phyloP scores from a whole-genome alignment of 1,140 invertebrate genomes.

The Scaptomyza graminum region DNA sequence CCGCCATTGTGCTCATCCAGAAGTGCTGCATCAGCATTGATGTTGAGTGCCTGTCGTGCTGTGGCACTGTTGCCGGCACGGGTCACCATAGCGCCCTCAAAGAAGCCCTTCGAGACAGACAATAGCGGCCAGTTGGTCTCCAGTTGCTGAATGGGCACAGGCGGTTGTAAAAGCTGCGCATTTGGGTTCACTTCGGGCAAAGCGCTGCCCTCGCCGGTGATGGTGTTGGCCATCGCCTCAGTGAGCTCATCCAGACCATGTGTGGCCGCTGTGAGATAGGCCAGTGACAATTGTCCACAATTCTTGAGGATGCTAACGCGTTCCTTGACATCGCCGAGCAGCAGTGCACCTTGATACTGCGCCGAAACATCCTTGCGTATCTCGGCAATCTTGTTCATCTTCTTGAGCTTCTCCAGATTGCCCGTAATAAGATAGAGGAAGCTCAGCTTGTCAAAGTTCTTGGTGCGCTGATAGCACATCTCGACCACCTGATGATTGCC shows the following conservation, averaged over 20 bases:
- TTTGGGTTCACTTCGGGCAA: slow-evolving; percentile 91
- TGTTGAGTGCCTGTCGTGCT: slow-evolving; percentile 84
- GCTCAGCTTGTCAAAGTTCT: slow-evolving; percentile 99
- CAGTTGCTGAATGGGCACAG: slow-evolving; percentile 93
- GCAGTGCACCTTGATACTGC: slow-evolving; percentile 97
- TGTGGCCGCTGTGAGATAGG: slow-evolving; percentile 97
- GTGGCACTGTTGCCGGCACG: slow-evolving; percentile 78
- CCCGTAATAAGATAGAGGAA: slow-evolving; percentile 99
- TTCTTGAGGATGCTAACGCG: slow-evolving; percentile 95
- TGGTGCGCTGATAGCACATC: slow-evolving; percentile 99
- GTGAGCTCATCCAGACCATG: slow-evolving; percentile 94
- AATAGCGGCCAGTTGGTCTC: slow-evolving; percentile 98
- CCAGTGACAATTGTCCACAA: slow-evolving; percentile 89
- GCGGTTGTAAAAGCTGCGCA: slow-evolving; percentile 93
- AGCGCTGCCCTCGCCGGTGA: slow-evolving; percentile 88
- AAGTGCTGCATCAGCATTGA: slow-evolving; percentile 85
- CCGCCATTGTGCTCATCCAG: slow-evolving; percentile 85
- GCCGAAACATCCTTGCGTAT: slow-evolving; percentile 97
- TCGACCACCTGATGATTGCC: slow-evolving; percentile 99
- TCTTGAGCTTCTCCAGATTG: slow-evolving; percentile 98
- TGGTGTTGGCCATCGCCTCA: slow-evolving; percentile 87
- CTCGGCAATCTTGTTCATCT: slow-evolving; percentile 99
- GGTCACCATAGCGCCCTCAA: slow-evolving; percentile 89
- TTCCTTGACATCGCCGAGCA: slow-evolving; percentile 96
- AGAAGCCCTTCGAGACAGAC: slow-evolving; percentile 94